phyloP scores from a whole-genome alignment of 2,797 vertebrate genomes.

The Moxostoma hubbsi region DNA sequence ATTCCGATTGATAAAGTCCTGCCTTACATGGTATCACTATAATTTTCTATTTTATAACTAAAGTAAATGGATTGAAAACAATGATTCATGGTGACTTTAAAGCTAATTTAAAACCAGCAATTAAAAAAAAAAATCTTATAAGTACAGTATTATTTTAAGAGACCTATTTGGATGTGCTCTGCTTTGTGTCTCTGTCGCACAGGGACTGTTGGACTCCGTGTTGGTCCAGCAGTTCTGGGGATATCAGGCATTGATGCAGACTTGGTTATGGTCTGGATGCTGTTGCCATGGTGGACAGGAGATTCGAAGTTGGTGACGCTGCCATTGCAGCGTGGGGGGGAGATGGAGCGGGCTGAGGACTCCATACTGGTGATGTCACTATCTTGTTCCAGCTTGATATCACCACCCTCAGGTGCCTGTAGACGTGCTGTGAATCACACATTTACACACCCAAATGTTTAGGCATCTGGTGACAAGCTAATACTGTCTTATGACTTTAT shows the following conservation, averaged over 20 bases:
- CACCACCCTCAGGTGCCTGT: constrained; percentile 79
- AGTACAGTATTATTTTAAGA: no score
- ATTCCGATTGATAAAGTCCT: no score
- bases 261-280: constrained; percentile 82
- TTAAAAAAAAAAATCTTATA: no score
- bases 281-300: constrained; percentile 72
- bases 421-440: constrained; percentile 78
- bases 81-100: no score
- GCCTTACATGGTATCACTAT: no score
- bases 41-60: no score
- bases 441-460: neutral
- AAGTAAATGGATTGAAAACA: no score
- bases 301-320: constrained; percentile 80
- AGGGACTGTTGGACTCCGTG: constrained; percentile 71
- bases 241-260: constrained; percentile 75
- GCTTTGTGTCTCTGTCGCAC: constrained; percentile 73
- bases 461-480: constrained; percentile 4
- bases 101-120: no score
- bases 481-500: neutral
- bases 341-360: constrained; percentile 72
- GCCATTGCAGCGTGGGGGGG: constrained; percentile 80
- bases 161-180: constrained; percentile 62
- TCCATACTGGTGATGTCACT: constrained; percentile 80
- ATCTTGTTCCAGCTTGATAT: constrained; percentile 80
- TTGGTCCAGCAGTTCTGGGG: constrained; percentile 62